Percentiles rank a stretch among this genome's conserved stretches.
Evolutionary conservation across 2,888 invertebrate genomes (phyloP).

Genomic region (Meghimatium bilineatum): DNA sequence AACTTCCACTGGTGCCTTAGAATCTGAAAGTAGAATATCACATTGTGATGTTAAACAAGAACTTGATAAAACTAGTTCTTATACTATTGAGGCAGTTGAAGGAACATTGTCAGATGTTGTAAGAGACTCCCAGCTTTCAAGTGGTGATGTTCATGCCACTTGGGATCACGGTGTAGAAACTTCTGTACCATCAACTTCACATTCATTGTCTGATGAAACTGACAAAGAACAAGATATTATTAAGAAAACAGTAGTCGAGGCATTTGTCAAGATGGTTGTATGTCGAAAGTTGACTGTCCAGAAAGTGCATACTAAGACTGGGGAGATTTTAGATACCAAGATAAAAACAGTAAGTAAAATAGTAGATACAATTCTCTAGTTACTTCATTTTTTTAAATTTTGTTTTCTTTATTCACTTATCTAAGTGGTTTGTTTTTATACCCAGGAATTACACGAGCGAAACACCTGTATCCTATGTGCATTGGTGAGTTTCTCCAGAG

Average conservation of each 20-base stretch:
- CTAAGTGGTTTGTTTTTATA: too few species aligned
- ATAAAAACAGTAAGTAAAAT: constrained; percentile 44
- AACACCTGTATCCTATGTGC: too few species aligned
- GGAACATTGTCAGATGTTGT: neutral
- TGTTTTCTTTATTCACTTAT: neutral
- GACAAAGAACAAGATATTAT: constrained; percentile 35
- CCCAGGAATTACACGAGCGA: too few species aligned
- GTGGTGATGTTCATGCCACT: neutral
- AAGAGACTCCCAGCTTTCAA: constrained; percentile 1
- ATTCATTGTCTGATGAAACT: constrained; percentile 7
- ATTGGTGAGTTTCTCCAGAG: too few species aligned
- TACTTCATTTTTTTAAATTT: neutral
- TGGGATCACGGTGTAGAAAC: neutral
- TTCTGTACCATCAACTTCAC: neutral
- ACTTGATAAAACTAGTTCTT: neutral
- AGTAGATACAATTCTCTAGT: neutral
- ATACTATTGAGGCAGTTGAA: neutral
- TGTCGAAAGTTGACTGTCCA: constrained; percentile 49
- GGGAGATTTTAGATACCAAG: constrained; percentile 44
- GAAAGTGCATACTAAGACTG: constrained; percentile 43
- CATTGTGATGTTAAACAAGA: neutral
- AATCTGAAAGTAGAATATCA: neutral
- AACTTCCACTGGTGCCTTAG: neutral
- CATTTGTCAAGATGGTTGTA: constrained; percentile 52
- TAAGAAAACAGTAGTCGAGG: constrained; percentile 49